Percentiles rank a stretch among this genome's conserved stretches.
Evolutionary conservation across 2,113 vertebrate species (phyloP).

Genomic region (Stegastes partitus): DNA sequence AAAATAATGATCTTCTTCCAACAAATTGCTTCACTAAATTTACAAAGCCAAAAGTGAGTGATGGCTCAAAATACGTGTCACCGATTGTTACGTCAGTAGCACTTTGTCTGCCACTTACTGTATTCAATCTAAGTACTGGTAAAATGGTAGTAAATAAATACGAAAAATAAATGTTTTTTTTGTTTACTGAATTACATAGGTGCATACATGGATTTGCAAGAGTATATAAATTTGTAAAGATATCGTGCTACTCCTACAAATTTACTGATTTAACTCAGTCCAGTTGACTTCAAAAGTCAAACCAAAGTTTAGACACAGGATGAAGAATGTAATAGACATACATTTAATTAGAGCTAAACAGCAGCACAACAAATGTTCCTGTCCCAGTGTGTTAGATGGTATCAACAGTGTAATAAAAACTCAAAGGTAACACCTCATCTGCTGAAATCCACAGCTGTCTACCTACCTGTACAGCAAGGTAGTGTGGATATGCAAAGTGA

Average conservation of each 20-base stretch:
- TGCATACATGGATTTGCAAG: background rate
- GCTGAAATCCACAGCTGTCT: slow-evolving; percentile 30
- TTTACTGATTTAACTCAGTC: background rate
- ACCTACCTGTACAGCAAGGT: slow-evolving; percentile 44
- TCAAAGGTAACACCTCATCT: slow-evolving; percentile 35
- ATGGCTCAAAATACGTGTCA: too few relatives aligned
- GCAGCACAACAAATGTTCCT: slow-evolving; percentile 18
- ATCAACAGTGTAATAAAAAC: slow-evolving; percentile 30
- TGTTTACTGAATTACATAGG: background rate
- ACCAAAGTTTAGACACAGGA: slow-evolving; percentile 6
- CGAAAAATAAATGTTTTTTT: too few relatives aligned
- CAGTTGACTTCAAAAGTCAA: background rate
- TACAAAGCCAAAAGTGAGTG: too few relatives aligned
- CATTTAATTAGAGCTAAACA: slow-evolving; percentile 6
- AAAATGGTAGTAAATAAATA: too few relatives aligned
- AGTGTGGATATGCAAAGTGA: slow-evolving; percentile 67
- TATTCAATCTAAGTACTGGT: too few relatives aligned
- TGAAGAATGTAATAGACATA: slow-evolving; percentile 13
- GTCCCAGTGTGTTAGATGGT: background rate
- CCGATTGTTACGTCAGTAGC: too few relatives aligned
- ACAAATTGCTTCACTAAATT: too few relatives aligned
- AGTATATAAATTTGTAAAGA: background rate
- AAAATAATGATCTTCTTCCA: too few relatives aligned
- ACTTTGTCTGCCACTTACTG: too few relatives aligned
- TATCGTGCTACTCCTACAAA: background rate